These are phyloP conservation scores for Ellobius talpinus DNA, from an alignment of 2,113 vertebrate genomes.

Conservation along the genomic window DNA sequence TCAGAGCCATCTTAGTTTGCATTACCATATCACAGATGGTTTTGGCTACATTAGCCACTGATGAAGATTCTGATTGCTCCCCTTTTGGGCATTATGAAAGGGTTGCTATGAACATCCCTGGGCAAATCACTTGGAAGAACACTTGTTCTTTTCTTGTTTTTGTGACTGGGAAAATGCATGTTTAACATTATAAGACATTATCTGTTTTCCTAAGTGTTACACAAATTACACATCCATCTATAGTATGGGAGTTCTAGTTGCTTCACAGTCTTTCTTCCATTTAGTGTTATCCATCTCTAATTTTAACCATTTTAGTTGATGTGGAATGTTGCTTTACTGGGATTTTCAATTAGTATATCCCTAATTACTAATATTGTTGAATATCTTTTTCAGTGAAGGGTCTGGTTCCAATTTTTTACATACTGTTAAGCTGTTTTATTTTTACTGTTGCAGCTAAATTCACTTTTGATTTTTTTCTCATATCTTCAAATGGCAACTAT, in stretches of 20 bases:
- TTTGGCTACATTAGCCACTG: background rate
- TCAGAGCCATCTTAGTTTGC: background rate
- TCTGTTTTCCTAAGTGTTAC: background rate
- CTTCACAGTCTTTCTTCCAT: background rate
- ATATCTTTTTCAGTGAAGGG: background rate
- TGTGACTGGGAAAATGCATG: background rate
- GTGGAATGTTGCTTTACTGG: background rate
- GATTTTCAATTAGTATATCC: constrained; percentile 43
- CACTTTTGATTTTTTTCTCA: constrained; percentile 31
- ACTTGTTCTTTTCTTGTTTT: constrained; percentile 36
- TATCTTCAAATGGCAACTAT: constrained; percentile 32
- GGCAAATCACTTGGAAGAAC: background rate
- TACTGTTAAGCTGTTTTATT: background rate
- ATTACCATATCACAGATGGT: background rate
- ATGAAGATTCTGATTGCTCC: constrained; percentile 3
- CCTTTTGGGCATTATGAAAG: constrained; percentile 4
- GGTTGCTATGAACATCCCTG: background rate
- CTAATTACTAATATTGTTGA: background rate
- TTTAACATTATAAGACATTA: background rate
- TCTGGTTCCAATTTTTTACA: background rate
- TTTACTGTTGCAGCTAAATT: constrained; percentile 22
- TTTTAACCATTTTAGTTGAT: background rate
- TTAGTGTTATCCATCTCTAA: background rate
- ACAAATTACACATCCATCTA: background rate
- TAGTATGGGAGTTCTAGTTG: background rate